Conservation (phyloP, 2,888 invertebrate species). For the Neoscelio sp. region DNA sequence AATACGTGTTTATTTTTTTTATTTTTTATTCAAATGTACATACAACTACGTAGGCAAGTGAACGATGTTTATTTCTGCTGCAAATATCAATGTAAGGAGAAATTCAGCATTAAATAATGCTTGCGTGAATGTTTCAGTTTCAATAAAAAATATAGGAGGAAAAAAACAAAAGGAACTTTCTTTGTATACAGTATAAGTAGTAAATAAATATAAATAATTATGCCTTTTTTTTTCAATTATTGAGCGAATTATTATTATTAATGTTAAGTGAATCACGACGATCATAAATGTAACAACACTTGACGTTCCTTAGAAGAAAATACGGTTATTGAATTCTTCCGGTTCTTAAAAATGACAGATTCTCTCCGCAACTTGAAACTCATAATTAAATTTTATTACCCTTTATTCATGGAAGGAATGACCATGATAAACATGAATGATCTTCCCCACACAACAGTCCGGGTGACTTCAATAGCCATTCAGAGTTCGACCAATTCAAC, state of each 20-base stretch:
- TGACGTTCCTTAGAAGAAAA: too few relatives aligned
- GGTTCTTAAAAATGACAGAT: too few relatives aligned
- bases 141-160: too few relatives aligned
- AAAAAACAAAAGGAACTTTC: too few relatives aligned
- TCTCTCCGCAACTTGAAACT: background rate
- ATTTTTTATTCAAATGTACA: slow-evolving; percentile 2
- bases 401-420: slow-evolving; percentile 8
- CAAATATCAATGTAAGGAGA: background rate
- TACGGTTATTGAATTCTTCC: too few relatives aligned
- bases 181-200: too few relatives aligned
- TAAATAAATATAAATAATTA: too few relatives aligned
- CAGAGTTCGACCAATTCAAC: slow-evolving; percentile 34
- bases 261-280: too few relatives aligned
- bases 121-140: too few relatives aligned
- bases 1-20: slow-evolving; percentile 12
- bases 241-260: too few relatives aligned
- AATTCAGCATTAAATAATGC: background rate
- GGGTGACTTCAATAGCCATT: slow-evolving; percentile 47
- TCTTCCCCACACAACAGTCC: slow-evolving; percentile 37
- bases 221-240: too few relatives aligned
- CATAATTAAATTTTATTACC: slow-evolving; percentile 33
- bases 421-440: slow-evolving; percentile 26
- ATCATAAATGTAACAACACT: too few relatives aligned
- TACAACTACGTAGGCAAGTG: background rate
- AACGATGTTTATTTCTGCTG: slow-evolving; percentile 2